phyloP scores from a whole-genome alignment of 2,888 invertebrate genomes.

The Pyrochroa serraticornis region DNA sequence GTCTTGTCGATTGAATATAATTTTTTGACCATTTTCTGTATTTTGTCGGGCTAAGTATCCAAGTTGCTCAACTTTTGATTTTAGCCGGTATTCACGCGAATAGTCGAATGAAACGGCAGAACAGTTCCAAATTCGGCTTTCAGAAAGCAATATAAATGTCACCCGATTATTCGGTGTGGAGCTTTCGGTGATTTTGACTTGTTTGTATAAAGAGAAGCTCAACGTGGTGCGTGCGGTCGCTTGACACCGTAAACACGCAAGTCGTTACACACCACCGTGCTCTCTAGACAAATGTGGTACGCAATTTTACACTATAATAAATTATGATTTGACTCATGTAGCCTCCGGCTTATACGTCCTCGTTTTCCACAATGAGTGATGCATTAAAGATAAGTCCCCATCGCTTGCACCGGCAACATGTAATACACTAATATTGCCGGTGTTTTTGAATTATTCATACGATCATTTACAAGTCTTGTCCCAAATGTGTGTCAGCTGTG shows the following conservation, averaged over 20 bases:
- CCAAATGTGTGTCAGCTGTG: conserved; percentile 14
- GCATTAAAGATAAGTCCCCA: conserved; percentile 22
- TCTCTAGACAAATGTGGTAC: background rate
- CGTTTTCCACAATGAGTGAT: conserved; percentile 22
- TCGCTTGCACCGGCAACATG: conserved; percentile 16
- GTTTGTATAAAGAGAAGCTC: no score
- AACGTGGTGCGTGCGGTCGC: no score
- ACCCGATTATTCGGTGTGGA: no score
- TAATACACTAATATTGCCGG: conserved; percentile 21
- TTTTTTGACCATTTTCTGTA: no score
- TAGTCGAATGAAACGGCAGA: no score
- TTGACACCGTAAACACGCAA: conserved; percentile 9
- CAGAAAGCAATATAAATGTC: no score
- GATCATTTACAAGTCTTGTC: conserved; percentile 23
- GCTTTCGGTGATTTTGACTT: no score
- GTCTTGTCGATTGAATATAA: no score
- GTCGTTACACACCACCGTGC: conserved; percentile 4
- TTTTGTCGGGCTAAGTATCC: no score
- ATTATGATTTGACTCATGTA: conserved; percentile 14
- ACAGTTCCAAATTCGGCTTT: no score
- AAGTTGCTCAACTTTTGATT: no score
- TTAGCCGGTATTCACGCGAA: no score
- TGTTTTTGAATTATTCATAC: conserved; percentile 29
- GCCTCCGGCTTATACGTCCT: conserved; percentile 14
- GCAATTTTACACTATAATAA: conserved; percentile 18